Evolutionary conservation across 2,888 invertebrate species (phyloP).

Genomic region (Vanessa cardui): DNA sequence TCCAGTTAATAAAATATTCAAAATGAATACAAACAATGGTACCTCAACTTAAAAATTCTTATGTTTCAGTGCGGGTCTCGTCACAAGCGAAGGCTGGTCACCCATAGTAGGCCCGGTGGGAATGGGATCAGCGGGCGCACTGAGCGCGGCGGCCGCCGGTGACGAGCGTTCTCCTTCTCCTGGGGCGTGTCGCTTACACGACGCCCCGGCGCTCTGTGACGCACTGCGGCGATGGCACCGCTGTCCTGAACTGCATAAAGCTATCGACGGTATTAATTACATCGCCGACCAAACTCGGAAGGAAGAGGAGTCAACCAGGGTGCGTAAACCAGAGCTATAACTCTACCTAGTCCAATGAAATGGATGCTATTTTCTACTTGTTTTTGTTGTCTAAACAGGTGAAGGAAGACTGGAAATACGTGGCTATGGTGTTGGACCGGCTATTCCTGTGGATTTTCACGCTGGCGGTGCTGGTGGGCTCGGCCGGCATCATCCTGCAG

Average conservation of each 20-base stretch:
- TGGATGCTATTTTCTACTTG: not conserved
- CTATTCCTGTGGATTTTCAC: slow-evolving; percentile 99
- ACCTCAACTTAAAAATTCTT: not conserved
- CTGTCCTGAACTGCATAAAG: slow-evolving; percentile 95
- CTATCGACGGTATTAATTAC: slow-evolving; percentile 95
- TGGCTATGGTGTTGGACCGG: slow-evolving; percentile 98
- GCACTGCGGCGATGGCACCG: slow-evolving; percentile 91
- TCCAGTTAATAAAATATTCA: no score
- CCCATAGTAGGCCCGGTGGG: slow-evolving; percentile 41
- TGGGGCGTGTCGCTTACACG: slow-evolving; percentile 82
- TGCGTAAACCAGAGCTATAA: slow-evolving; percentile 66
- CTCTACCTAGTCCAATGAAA: no score
- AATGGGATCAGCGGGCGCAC: slow-evolving; percentile 38
- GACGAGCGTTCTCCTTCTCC: slow-evolving; percentile 66
- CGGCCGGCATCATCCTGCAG: slow-evolving; percentile 96
- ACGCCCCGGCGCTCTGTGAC: slow-evolving; percentile 83
- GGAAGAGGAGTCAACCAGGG: slow-evolving; percentile 95
- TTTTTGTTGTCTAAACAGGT: slow-evolving; percentile 85
- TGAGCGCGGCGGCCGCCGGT: slow-evolving; percentile 45
- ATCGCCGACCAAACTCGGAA: slow-evolving; percentile 96
- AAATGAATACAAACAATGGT: no score
- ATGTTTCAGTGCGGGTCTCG: slow-evolving; percentile 57
- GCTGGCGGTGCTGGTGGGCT: slow-evolving; percentile 96
- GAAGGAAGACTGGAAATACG: slow-evolving; percentile 99
- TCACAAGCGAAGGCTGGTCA: slow-evolving; percentile 47